These are phyloP conservation scores for Coluber constrictor DNA, from an alignment of 2,797 vertebrate genomes.

Conservation along the genomic window DNA sequence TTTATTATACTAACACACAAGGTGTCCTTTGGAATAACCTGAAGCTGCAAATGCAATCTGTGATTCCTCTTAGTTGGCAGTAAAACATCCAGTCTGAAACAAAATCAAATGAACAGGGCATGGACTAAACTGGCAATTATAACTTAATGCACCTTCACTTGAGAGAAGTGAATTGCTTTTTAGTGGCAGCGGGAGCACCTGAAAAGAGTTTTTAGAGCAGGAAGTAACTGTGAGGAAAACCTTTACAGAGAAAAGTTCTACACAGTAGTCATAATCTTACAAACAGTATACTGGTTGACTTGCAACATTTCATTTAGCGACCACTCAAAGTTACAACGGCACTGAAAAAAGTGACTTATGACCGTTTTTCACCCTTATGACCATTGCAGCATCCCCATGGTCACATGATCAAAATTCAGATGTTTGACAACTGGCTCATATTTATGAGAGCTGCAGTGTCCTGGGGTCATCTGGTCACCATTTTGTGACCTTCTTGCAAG, in stretches of 20 bases:
- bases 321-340: neutral
- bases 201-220: neutral
- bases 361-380: neutral
- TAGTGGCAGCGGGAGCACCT: neutral
- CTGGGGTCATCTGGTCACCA: neutral
- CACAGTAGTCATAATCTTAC: neutral
- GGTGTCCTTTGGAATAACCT: neutral
- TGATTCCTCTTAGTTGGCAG: neutral
- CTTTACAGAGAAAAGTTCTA: neutral
- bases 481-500: neutral
- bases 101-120: slow-evolving; percentile 5
- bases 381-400: neutral
- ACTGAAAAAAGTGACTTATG: neutral
- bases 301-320: neutral
- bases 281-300: neutral
- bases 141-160: neutral
- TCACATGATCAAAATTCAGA: neutral
- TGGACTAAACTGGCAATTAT: neutral
- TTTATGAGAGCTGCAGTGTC: neutral
- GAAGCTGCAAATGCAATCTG: slow-evolving; percentile 12
- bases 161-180: neutral
- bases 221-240: neutral
- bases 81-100: neutral
- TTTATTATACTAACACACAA: slow-evolving; percentile 10
- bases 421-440: neutral